phyloP scores from a whole-genome alignment of 2,888 invertebrate genomes.

The Drosophila robusta region DNA sequence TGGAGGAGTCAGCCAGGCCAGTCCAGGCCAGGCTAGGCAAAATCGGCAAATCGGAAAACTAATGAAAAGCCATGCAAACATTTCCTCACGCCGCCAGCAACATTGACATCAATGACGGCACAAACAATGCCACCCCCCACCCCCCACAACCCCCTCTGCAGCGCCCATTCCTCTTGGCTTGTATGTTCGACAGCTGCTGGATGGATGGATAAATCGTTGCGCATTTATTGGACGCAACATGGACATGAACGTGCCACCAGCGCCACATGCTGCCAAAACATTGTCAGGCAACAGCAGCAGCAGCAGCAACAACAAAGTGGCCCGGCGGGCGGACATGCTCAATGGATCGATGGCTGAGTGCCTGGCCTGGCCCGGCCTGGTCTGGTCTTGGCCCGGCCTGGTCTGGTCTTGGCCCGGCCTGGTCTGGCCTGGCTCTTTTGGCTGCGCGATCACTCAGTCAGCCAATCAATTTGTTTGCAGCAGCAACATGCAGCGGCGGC shows the following conservation, averaged over 20 bases:
- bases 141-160: background rate
- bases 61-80: conserved; percentile 82
- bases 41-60: conserved; percentile 63
- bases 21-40: conserved; percentile 38
- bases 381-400: background rate
- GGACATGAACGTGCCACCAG: conserved; percentile 52
- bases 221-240: conserved; percentile 71
- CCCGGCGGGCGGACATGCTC: conserved; percentile 63
- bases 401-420: background rate
- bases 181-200: conserved; percentile 65
- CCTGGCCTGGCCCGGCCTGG: background rate
- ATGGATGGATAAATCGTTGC: conserved; percentile 74
- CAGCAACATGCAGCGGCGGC: conserved; percentile 44
- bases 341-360: conserved; percentile 25
- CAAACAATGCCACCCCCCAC: conserved; percentile 28
- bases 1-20: conserved; percentile 49
- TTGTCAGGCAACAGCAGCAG: conserved; percentile 50
- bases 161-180: background rate
- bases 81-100: conserved; percentile 83
- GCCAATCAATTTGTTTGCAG: conserved; percentile 77
- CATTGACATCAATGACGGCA: conserved; percentile 53
- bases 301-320: conserved; percentile 37
- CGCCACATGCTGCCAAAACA: conserved; percentile 65
- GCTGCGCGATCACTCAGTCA: conserved; percentile 58
- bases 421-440: conserved; percentile 5